phyloP scores from a whole-genome alignment of 2,797 vertebrate genomes.

The Argyrosomus regius region DNA sequence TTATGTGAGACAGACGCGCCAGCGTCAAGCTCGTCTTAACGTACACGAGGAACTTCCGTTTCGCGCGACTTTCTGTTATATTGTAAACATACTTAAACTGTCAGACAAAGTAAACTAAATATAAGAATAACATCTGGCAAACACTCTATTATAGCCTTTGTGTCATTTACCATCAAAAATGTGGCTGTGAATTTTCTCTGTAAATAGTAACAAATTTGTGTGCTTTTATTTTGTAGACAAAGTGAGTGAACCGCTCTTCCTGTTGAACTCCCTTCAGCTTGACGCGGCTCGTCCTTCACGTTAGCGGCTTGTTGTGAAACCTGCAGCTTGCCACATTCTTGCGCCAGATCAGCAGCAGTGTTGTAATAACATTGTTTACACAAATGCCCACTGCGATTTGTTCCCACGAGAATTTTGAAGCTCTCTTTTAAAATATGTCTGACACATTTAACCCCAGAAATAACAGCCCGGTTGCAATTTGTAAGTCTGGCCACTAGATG shows the following conservation, averaged over 20 bases:
- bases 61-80: accelerated
- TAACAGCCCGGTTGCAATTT: slow-evolving; percentile 17
- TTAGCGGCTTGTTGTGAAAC: slow-evolving; percentile 32
- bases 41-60: not conserved
- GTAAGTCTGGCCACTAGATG: slow-evolving; percentile 58
- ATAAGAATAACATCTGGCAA: accelerated
- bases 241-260: not conserved
- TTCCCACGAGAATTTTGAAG: not conserved
- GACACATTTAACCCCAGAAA: not conserved
- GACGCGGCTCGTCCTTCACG: not conserved
- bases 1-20: slow-evolving; percentile 13
- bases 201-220: not conserved
- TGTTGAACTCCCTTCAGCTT: not conserved
- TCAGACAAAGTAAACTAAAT: not conserved
- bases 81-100: not conserved
- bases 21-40: not conserved
- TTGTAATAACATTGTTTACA: not conserved
- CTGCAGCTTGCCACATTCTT: not conserved
- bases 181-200: not conserved
- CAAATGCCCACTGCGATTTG: not conserved
- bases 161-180: not conserved
- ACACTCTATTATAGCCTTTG: accelerated
- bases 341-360: not conserved
- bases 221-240: slow-evolving; percentile 35
- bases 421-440: not conserved